These are phyloP conservation scores for Drosophila longiperda DNA, from an alignment of 2,888 invertebrate species.

Conservation along the genomic window DNA sequence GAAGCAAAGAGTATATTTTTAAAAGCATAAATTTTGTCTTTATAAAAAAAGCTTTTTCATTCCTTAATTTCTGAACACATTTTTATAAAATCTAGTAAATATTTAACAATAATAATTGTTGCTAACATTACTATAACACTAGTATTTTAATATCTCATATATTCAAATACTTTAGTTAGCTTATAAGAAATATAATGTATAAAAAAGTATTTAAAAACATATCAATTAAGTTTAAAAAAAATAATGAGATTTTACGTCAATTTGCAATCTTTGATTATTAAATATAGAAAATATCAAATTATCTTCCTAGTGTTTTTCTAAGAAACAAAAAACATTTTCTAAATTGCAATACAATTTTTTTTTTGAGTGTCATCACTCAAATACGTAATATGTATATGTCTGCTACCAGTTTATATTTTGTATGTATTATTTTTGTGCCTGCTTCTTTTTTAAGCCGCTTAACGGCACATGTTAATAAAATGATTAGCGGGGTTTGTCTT, in stretches of 20 bases:
- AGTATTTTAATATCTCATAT: neutral
- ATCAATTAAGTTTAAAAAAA: no score
- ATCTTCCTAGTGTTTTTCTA: no score
- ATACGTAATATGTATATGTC: constrained; percentile 5
- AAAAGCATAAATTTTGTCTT: neutral
- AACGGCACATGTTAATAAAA: constrained; percentile 76
- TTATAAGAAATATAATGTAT: neutral
- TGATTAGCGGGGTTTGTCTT: constrained; percentile 40
- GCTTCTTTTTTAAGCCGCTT: constrained; percentile 67
- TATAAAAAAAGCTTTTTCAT: neutral
- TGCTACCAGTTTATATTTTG: constrained; percentile 34
- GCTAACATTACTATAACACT: neutral
- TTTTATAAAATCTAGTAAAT: neutral
- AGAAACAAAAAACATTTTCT: neutral
- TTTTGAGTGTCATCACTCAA: neutral
- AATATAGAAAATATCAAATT: no score
- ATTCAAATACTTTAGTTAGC: neutral
- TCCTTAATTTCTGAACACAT: no score
- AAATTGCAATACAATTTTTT: neutral
- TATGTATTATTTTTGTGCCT: constrained; percentile 22
- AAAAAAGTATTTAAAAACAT: neutral
- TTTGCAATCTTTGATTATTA: no score
- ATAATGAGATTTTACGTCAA: no score
- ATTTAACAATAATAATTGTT: no score
- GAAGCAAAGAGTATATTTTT: neutral